phyloP scores from a whole-genome alignment of 1,140 invertebrate species.

The Drosophila tristis region DNA sequence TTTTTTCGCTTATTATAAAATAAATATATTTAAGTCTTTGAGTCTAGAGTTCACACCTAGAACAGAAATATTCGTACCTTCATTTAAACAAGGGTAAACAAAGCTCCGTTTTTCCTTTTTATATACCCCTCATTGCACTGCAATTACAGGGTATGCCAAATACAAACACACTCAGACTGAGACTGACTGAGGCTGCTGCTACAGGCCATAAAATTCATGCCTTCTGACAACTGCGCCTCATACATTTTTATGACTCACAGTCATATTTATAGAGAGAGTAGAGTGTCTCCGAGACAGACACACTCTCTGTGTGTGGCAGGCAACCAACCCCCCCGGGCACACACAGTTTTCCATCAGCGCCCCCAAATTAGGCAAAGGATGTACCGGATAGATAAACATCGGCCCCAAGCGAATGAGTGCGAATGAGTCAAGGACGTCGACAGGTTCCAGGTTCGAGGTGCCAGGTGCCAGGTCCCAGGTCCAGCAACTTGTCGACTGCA shows the following conservation, averaged over 20 bases:
- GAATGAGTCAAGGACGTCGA: conserved; percentile 11
- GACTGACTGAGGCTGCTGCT: too few species aligned
- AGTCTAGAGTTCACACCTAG: too few species aligned
- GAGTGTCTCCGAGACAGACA: neutral
- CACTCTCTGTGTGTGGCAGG: neutral
- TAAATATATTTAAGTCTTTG: too few species aligned
- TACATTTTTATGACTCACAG: conserved; percentile 55
- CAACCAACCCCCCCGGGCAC: neutral
- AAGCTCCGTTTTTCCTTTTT: too few species aligned
- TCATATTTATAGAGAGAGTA: conserved; percentile 36
- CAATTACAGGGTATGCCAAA: too few species aligned
- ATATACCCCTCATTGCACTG: too few species aligned
- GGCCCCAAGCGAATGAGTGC: neutral
- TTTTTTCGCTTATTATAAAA: too few species aligned
- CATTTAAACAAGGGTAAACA: too few species aligned
- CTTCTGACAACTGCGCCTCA: conserved; percentile 42
- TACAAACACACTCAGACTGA: too few species aligned
- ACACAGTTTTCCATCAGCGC: conserved; percentile 27
- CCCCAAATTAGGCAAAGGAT: conserved; percentile 28
- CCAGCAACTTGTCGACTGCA: conserved; percentile 34
- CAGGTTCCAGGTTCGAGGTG: too few species aligned
- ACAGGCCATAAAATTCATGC: conserved; percentile 35
- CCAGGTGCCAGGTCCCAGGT: too few species aligned
- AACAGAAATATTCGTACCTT: too few species aligned
- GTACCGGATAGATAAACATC: neutral